Evolutionary conservation across 2,113 vertebrate species (phyloP).

Genomic region (Ciconia maguari): DNA sequence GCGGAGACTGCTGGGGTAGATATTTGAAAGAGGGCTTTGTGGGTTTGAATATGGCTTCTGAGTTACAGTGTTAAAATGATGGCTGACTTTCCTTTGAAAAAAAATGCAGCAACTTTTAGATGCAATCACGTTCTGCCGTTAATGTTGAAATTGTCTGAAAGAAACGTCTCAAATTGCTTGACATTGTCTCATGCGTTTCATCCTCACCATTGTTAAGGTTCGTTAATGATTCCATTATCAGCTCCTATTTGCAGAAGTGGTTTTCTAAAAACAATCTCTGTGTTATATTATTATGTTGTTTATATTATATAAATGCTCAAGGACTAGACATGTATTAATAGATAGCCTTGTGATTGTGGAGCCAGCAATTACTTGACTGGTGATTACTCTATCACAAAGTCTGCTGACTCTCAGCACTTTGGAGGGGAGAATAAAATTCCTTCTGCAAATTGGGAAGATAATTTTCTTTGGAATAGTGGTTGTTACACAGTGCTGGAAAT

Average conservation of each 20-base stretch:
- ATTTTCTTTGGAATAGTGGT: slow-evolving; percentile 34
- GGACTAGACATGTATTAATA: slow-evolving; percentile 43
- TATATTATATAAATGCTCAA: background rate
- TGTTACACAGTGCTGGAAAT: slow-evolving; percentile 6
- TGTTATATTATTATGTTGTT: slow-evolving; percentile 51
- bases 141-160: slow-evolving; percentile 21
- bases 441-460: slow-evolving; percentile 31
- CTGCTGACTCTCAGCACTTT: slow-evolving; percentile 43
- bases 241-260: slow-evolving; percentile 30
- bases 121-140: background rate
- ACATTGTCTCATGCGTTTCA: background rate
- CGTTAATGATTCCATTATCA: slow-evolving; percentile 58
- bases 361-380: slow-evolving; percentile 38
- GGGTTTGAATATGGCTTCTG: background rate
- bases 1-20: background rate
- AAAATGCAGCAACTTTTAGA: background rate
- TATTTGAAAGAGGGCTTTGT: background rate
- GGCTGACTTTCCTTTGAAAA: background rate
- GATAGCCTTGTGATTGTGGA: slow-evolving; percentile 30
- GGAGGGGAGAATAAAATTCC: slow-evolving; percentile 38
- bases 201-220: slow-evolving; percentile 37
- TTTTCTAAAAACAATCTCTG: slow-evolving; percentile 46
- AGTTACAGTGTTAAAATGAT: background rate
- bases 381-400: slow-evolving; percentile 52
- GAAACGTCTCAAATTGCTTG: slow-evolving; percentile 10